Evolutionary conservation across 2,797 vertebrate species (phyloP), one percentile per base, ranked within the genome.

Genomic region (Acipenser transmontanus): DNA sequence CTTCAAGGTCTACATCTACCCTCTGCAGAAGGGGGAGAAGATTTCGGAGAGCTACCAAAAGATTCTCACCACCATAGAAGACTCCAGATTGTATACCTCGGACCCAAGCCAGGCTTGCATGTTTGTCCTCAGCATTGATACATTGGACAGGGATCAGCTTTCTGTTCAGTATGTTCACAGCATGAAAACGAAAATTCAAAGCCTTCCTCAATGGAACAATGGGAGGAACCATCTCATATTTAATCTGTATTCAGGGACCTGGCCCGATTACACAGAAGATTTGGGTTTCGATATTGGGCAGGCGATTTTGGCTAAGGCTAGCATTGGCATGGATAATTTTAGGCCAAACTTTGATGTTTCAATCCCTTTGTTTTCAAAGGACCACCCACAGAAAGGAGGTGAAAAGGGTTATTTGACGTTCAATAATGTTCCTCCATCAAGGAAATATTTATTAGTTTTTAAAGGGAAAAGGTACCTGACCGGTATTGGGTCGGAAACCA

Each of bases 401-500:
- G 81, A 78, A 6, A 74, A 78, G 1, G 85, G 86, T 13, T 80
- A 84, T 13, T 73, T 84, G 75, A 80, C 80, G 0, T 81, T 83
- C 65, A 89, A 81, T 34, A 80, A 85, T 1, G 75, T 84, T 1
- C 85, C 87, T 0, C 84, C 88, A 6, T 79, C 80, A 75, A 82
- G 90, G 85, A 91, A 85, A 76, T 91, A 90, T 77, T 80, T 87
- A 77, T 79, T 92, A 68, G 91, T 92, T 75, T 92, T 92, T 73
- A 92, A 92, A 76, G 91, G 91, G 70, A 92, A 92, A 74, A 77
- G 91, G n/a, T 92, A 92, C 75, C 82, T 92, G 13, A 92, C 91
- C 0, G 91, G 91, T 50, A 92, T 92, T 0, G 91, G 91, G 0
- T 92, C 91, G 0, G 91, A 92, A 82, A 91, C 88, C 1, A 86